Evolutionary conservation across 2,888 invertebrate genomes (phyloP).

Genomic region (Caenorhabditis angaria): DNA sequence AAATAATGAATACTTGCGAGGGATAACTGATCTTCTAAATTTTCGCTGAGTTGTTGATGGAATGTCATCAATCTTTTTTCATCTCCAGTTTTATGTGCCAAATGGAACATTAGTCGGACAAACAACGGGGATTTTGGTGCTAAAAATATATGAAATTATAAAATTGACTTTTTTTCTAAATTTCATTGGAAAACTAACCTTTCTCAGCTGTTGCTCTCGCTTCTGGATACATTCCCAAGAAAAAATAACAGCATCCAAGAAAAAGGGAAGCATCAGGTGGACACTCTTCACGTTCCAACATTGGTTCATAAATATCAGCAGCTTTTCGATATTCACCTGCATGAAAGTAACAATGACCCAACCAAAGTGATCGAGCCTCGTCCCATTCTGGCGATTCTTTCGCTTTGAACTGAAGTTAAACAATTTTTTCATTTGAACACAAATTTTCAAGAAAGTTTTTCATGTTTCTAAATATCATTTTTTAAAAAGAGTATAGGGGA

Average conservation of each 20-base stretch:
- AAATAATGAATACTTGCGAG: conserved; percentile 95
- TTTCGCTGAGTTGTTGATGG: conserved; percentile 82
- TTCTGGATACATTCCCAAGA: conserved; percentile 85
- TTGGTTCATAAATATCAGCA: conserved; percentile 77
- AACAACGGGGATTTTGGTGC: conserved; percentile 78
- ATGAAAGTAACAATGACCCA: conserved; percentile 94
- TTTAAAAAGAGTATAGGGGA: too few relatives aligned
- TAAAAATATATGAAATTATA: conserved; percentile 11
- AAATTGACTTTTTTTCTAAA: too few relatives aligned
- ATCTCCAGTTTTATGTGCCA: conserved; percentile 90
- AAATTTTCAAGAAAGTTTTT: background rate
- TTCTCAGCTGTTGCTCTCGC: conserved; percentile 77
- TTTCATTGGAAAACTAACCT: conserved; percentile 64
- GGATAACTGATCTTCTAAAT: conserved; percentile 92
- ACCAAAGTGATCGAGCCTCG: conserved; percentile 81
- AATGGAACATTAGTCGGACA: conserved; percentile 87
- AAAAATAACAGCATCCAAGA: conserved; percentile 93
- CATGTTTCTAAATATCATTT: too few relatives aligned
- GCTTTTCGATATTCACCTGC: conserved; percentile 89
- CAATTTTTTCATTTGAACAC: background rate
- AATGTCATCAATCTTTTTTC: conserved; percentile 85
- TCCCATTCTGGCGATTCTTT: conserved; percentile 19
- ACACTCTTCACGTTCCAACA: conserved; percentile 73
- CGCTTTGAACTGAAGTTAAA: conserved; percentile 30
- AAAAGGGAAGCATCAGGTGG: conserved; percentile 79